Conservation (phyloP, 2,888 invertebrate genomes). For the Dione juno region DNA sequence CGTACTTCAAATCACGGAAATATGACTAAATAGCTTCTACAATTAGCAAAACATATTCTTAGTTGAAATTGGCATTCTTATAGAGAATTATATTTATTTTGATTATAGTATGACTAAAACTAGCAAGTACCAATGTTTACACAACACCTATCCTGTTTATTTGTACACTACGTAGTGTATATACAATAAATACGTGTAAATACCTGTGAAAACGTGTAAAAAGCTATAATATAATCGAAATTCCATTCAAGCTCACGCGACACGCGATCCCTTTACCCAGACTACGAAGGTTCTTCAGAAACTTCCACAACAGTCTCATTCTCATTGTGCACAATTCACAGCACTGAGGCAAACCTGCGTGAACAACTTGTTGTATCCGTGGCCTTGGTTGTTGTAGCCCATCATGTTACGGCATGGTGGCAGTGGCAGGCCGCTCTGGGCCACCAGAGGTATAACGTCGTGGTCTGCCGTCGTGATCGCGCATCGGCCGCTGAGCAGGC, state of each 20-base stretch:
- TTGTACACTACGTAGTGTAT: not conserved
- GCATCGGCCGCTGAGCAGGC: constrained; percentile 56
- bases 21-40: not conserved
- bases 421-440: constrained; percentile 74
- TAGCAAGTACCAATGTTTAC: not conserved
- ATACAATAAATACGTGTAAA: constrained; percentile 18
- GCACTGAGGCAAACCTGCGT: constrained; percentile 85
- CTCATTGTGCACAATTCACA: constrained; percentile 36
- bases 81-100: not conserved
- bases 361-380: constrained; percentile 92
- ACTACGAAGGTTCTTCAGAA: constrained; percentile 40
- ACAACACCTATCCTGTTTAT: not conserved
- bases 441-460: constrained; percentile 81
- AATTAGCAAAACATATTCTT: not conserved
- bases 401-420: constrained; percentile 88
- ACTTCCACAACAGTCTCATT: constrained; percentile 45
- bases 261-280: constrained; percentile 37
- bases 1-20: not conserved
- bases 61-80: not conserved
- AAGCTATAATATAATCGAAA: constrained; percentile 12
- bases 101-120: not conserved
- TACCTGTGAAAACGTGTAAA: constrained; percentile 23
- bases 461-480: constrained; percentile 77
- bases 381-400: constrained; percentile 89
- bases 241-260: constrained; percentile 9